Evolutionary conservation across 1,140 invertebrate genomes (phyloP), one percentile per base, ranked within the genome.

Genomic region (Drosophila tani): DNA sequence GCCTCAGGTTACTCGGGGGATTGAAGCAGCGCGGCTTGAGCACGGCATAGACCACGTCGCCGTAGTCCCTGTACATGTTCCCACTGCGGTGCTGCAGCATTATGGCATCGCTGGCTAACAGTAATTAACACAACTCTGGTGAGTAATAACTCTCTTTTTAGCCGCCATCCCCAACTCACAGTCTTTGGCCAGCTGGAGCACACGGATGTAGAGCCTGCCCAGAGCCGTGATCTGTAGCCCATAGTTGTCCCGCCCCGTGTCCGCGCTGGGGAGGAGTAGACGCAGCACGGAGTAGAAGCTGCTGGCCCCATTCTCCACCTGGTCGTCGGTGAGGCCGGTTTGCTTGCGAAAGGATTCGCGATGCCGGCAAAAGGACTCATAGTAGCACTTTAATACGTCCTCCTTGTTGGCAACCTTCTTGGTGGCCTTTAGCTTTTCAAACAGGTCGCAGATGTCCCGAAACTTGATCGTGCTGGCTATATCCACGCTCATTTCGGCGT

Each of bases 221-320:
- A 98, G 93, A 45, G 94, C 94, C 56, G 94, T 93, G 92, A 95
- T 94, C 92, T 96, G 96, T 24, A 97, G 91, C 7, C 95, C 95
- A 91, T 96, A 96, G 3, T 95, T 92, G 9, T 94, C 93, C 67
- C 96, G 93, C 50, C 95, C 93, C 65, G 94, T 94, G 77, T 97
- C 97, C 12, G 95, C 91, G 45, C 94, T 92, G 8, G 97, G 96
- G 6, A 98, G 79, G 9, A 98, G 90, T 15, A 97, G 93, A 74
- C 97, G 93, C 68, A 98, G 91, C 8, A 96, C 93, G 24, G 95
- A 94, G 93, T 95, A 97, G 56, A 97, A 94, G 56, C 95, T 96
- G 47, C 92, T 91, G 41, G 93, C 81, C 90, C 91, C 81, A 27
- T 76, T 73, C 70, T 84, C 91, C 5, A 32, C 32, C 1, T 47